These are phyloP conservation scores for Tinea pellionella DNA, from an alignment of 2,888 invertebrate species.

Conservation along the genomic window DNA sequence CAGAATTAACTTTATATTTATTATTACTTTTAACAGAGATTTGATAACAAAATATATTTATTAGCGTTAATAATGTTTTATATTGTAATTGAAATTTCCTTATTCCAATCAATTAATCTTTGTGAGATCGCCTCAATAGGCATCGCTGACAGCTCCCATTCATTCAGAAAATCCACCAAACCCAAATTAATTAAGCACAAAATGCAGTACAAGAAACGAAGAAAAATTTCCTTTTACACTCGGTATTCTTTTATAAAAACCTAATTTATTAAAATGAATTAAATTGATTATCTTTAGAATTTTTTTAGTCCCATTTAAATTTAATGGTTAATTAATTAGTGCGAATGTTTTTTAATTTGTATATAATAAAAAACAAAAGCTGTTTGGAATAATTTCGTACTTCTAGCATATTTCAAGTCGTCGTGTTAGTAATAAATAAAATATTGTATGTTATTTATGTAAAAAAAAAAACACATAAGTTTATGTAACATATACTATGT, in stretches of 20 bases:
- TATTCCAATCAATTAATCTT: slow-evolving; percentile 11
- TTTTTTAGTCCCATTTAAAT: not conserved
- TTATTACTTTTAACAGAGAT: too few species aligned
- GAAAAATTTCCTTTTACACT: not conserved
- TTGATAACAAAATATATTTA: too few species aligned
- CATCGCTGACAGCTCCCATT: slow-evolving; percentile 9
- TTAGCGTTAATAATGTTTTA: not conserved
- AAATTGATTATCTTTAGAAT: not conserved
- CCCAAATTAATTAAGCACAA: slow-evolving; percentile 13
- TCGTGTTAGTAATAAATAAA: too few species aligned
- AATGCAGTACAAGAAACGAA: slow-evolving; percentile 8
- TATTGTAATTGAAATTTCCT: slow-evolving; percentile 2
- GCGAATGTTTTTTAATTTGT: too few species aligned
- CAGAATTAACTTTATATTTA: too few species aligned
- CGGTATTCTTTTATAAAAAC: not conserved
- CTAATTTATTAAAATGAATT: not conserved
- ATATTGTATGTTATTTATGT: too few species aligned
- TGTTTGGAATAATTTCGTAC: too few species aligned
- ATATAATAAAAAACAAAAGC: too few species aligned
- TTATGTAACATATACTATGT: too few species aligned
- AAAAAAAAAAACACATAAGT: too few species aligned
- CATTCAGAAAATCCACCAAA: slow-evolving; percentile 9
- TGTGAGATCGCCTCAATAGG: not conserved
- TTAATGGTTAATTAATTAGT: not conserved
- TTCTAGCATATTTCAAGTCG: too few species aligned